Conservation (phyloP, 2,888 invertebrate genomes). For the Noctua janthe region DNA sequence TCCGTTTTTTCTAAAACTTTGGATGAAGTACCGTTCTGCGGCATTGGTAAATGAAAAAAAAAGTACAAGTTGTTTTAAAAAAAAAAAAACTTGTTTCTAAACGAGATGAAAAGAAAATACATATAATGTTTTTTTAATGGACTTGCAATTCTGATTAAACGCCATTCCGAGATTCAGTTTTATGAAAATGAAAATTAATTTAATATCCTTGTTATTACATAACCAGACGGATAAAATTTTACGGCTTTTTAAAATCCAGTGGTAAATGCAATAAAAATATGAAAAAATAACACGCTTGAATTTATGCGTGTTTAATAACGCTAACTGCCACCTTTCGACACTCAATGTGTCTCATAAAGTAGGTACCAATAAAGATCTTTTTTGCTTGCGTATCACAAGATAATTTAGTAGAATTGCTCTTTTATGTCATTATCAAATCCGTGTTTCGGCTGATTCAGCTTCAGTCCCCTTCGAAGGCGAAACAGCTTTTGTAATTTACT, state of each 20-base stretch:
- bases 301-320: constrained; percentile 20
- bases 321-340: constrained; percentile 35
- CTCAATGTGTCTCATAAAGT: constrained; percentile 49
- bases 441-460: constrained; percentile 65
- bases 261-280: neutral
- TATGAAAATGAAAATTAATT: neutral
- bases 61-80: constrained; percentile 12
- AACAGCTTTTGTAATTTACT: constrained; percentile 64
- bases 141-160: neutral
- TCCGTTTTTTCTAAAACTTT: neutral
- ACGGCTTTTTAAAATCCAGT: neutral
- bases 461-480: constrained; percentile 53
- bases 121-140: neutral
- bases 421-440: constrained; percentile 70
- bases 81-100: neutral
- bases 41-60: constrained; percentile 21
- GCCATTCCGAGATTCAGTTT: neutral
- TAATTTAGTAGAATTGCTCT: constrained; percentile 68
- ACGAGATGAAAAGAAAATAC: neutral
- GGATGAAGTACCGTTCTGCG: neutral
- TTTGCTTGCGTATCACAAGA: constrained; percentile 62
- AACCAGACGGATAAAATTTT: neutral
- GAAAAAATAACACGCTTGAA: constrained; percentile 7
- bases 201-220: neutral
- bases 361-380: constrained; percentile 51